Base-by-base conservation (phyloP, 92 coral and sea anemone species). In the Siderastrea siderea region DNA sequence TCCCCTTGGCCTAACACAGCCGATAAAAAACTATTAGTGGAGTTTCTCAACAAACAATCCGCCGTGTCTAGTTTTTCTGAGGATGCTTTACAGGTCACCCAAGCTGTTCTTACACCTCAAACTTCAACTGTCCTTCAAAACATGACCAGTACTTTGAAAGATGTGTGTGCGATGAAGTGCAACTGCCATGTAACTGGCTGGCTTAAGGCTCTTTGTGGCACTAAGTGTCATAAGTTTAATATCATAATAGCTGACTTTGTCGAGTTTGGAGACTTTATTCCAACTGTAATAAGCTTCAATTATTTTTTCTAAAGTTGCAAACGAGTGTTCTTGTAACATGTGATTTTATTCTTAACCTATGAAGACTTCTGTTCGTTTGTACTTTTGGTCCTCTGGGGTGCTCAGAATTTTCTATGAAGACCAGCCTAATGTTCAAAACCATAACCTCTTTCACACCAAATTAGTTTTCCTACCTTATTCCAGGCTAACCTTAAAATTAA, bases 1-100 rank as follows among this genome's bases (percentile, higher is more conserved):
- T 94, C 99, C 15, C 98, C 97, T 7, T 97, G 96, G 97, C 97
- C 99, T 43, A 89, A 97, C 80, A 95, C 96, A 45, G 94, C 94
- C 17, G 96, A 97, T 38, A 80, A 79, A 57, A 96, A 97, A 85
- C 90, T 87, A 13, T 75, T 97, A 57, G 45, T 97, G 81, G 90
- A 95, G 58, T 94, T 95, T 71, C 85, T 97, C 16, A 96, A 93
- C 85, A 90, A 90, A 60, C 85, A 94, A 68, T 92, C 92, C 74
- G 90, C 90, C 12, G 89, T 69, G 78, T 17, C 88, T 46, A 90
- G 87, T 75, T 83, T 84, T 50, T 78, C 96, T 14, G 71, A 74
- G 15, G 83, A 82, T 48, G 44, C 87, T 19, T 92, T 95, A 72
- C 95, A 92, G 76, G 96, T 97, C 26, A 94, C 98, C 3, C 99